Conservation (phyloP, 1,140 invertebrate genomes). For the Drosophila repletoides region DNA sequence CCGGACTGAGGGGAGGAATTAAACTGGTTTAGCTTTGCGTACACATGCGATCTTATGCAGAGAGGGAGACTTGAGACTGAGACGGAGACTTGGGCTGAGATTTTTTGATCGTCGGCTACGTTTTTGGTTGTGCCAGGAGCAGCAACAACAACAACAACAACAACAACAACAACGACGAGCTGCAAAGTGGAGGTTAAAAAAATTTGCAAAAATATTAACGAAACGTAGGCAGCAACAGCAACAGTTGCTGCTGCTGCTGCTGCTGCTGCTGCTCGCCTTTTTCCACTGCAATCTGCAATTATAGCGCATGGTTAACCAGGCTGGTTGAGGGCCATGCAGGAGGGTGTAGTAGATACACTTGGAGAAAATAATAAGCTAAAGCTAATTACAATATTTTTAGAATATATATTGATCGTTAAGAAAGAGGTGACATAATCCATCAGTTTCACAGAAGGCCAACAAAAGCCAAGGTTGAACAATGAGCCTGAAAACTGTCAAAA, state of each 20-base stretch:
- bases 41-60: constrained; percentile 30
- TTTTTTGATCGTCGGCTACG: constrained; percentile 40
- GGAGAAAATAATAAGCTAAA: too few relatives aligned
- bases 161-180: constrained; percentile 32
- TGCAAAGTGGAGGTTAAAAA: constrained; percentile 78
- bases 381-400: too few relatives aligned
- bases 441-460: too few relatives aligned
- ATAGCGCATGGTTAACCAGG: constrained; percentile 49
- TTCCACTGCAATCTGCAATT: constrained; percentile 76
- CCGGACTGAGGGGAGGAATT: not conserved
- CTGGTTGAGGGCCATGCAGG: not conserved
- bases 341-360: not conserved
- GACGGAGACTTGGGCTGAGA: constrained; percentile 27
- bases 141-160: constrained; percentile 25
- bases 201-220: constrained; percentile 80
- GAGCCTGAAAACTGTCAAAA: too few relatives aligned
- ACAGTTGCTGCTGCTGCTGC: constrained; percentile 40
- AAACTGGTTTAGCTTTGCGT: constrained; percentile 47
- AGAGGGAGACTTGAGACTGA: not conserved
- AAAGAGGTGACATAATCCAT: too few relatives aligned
- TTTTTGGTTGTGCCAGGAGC: constrained; percentile 42
- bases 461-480: too few relatives aligned
- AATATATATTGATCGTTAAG: too few relatives aligned
- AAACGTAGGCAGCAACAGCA: constrained; percentile 70
- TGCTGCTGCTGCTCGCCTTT: constrained; percentile 66